Base-by-base conservation (phyloP, 2,888 invertebrate genomes). In the Panopea generosa region DNA sequence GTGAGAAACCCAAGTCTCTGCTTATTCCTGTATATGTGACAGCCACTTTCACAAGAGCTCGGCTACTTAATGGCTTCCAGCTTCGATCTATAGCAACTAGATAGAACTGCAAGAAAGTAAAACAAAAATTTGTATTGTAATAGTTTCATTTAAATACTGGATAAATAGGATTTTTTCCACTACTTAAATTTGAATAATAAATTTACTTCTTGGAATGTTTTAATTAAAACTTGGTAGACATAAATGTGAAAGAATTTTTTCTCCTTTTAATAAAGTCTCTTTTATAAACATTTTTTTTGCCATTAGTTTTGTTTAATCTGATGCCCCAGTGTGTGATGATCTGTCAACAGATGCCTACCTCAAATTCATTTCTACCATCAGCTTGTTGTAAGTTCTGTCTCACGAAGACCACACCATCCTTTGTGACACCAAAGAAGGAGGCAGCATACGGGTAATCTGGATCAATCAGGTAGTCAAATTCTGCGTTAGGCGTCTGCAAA, bases 401-500 rank as follows among this genome's bases (percentile, higher is more conserved):
- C 14, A 87, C 83, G 38, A 74, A 86, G 6, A 87, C 69, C n/a
- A 81, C 59, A 47, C 87, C 87, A 66, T 86, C 86, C 38, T 78
- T 72, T 22, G 82, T 87, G 3, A 87, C 81, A 50, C 79, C 86
- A 63, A 87, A 87, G 75, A 79, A 87, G n/a, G 63, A 55, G 1
- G 47, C 61, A 16, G 77, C 85, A 47, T 73, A 55, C 2, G 77
- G 73, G 65, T 85, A 79, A 33, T 84, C 78, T 33, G 81, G 77
- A 67, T 87, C 87, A 18, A 86, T 78, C 6, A 80, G 33, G 72
- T 85, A 90, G 27, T 86, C 81, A 63, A 90, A 81, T 33, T 75
- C 71, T 16, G 88, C 84, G 74, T 90, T 90, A 1, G 85, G 85
- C 29, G 88, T 88, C 86, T 89, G 76, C 22, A 82, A 80, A 38